Evolutionary conservation across 2,113 vertebrate genomes (phyloP).

Genomic region (Dipodomys ordii): DNA sequence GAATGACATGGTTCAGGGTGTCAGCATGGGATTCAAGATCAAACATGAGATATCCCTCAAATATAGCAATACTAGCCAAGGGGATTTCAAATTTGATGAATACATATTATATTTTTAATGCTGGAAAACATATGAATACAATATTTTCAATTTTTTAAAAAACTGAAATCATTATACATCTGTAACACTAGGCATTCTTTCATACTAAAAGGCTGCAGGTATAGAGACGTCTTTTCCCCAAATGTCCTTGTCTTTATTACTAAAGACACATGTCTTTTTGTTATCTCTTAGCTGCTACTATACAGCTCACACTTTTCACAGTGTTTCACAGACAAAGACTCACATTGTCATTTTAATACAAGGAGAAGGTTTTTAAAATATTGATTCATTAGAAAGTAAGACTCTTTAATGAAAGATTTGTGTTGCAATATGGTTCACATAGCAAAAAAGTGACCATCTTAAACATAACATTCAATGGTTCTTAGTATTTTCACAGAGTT

Average conservation of each 20-base stretch:
- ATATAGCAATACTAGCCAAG: background rate
- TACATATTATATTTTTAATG: background rate
- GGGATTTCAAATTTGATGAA: background rate
- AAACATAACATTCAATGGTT: background rate
- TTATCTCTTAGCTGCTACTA: background rate
- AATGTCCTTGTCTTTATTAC: background rate
- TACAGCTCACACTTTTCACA: background rate
- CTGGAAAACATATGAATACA: background rate
- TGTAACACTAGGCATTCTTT: background rate
- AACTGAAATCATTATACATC: background rate
- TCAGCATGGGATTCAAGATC: background rate
- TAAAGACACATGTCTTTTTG: background rate
- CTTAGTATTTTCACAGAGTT: background rate
- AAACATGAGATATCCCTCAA: background rate
- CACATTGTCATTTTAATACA: background rate
- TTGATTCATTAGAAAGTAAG: background rate
- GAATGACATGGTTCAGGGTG: background rate
- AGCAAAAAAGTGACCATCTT: background rate
- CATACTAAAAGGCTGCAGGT: background rate
- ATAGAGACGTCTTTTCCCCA: background rate
- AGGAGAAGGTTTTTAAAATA: background rate
- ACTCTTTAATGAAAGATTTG: background rate
- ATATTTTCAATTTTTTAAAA: background rate
- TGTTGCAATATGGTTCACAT: background rate
- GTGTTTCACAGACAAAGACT: background rate